Evolutionary conservation across 2,888 invertebrate genomes (phyloP).

Genomic region (Apotomis betuletana): DNA sequence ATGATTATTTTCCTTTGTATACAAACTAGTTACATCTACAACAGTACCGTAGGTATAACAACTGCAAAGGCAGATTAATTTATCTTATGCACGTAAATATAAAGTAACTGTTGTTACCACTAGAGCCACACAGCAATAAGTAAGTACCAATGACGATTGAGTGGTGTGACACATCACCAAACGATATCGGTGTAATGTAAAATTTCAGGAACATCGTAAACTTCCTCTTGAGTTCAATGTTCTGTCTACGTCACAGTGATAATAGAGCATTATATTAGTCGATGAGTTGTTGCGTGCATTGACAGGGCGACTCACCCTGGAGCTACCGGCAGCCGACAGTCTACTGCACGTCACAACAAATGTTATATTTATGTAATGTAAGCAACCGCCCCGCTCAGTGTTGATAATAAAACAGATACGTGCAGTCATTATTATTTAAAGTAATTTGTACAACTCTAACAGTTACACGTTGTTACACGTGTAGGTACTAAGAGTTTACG

Average conservation of each 20-base stretch:
- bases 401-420: conserved; percentile 28
- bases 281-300: conserved; percentile 73
- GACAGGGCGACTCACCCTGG: conserved; percentile 73
- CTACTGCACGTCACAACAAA: conserved; percentile 44
- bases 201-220: conserved; percentile 73
- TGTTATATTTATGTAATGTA: conserved; percentile 43
- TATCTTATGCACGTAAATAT: too few species aligned
- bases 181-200: conserved; percentile 62
- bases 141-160: neutral
- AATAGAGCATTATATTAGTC: conserved; percentile 61
- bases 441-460: conserved; percentile 11
- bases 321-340: conserved; percentile 47
- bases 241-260: conserved; percentile 75
- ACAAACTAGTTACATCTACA: too few species aligned
- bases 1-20: too few species aligned
- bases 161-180: conserved; percentile 25
- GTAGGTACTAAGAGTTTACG: neutral
- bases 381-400: conserved; percentile 42
- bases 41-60: too few species aligned
- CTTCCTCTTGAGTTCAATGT: conserved; percentile 81
- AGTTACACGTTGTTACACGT: neutral
- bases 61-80: too few species aligned
- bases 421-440: conserved; percentile 18
- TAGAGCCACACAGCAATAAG: too few species aligned
- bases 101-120: too few species aligned